Conservation (phyloP, 2,888 invertebrate genomes). For the Pinctada fucata region DNA sequence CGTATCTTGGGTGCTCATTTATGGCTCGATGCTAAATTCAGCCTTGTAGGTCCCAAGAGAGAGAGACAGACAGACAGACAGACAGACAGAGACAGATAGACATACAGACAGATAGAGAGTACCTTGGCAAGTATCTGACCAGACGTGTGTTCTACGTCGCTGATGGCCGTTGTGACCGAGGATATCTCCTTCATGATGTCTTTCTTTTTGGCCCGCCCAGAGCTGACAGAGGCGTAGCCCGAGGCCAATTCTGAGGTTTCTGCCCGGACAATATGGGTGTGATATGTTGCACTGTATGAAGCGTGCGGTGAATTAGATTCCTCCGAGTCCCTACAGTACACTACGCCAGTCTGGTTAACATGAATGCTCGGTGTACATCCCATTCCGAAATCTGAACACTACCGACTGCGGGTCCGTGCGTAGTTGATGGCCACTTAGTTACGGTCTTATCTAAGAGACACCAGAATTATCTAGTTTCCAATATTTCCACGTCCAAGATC, state of each 20-base stretch:
- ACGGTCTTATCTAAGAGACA: no score
- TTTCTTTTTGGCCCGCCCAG: slow-evolving; percentile 29
- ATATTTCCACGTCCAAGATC: not conserved
- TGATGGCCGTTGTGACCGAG: not conserved
- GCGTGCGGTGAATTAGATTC: slow-evolving; percentile 67
- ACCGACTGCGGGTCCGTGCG: not conserved
- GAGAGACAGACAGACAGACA: no score
- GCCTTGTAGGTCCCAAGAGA: no score
- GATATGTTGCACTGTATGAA: slow-evolving; percentile 53
- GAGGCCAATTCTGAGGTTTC: slow-evolving; percentile 48
- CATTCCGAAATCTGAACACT: slow-evolving; percentile 57
- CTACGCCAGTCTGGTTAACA: slow-evolving; percentile 72
- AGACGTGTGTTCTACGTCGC: no score
- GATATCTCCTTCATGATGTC: not conserved
- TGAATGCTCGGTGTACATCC: slow-evolving; percentile 75
- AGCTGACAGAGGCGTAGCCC: slow-evolving; percentile 36
- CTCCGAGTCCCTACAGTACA: slow-evolving; percentile 72
- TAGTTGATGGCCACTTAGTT: no score
- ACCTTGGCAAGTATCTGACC: no score
- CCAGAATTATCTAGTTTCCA: no score
- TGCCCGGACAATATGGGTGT: slow-evolving; percentile 47
- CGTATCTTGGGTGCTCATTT: no score
- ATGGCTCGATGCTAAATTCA: no score
- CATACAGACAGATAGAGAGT: no score
- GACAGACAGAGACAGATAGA: no score